These are phyloP conservation scores for Ochotona curzoniae DNA, from an alignment of 2,113 vertebrate genomes.

Conservation along the genomic window DNA sequence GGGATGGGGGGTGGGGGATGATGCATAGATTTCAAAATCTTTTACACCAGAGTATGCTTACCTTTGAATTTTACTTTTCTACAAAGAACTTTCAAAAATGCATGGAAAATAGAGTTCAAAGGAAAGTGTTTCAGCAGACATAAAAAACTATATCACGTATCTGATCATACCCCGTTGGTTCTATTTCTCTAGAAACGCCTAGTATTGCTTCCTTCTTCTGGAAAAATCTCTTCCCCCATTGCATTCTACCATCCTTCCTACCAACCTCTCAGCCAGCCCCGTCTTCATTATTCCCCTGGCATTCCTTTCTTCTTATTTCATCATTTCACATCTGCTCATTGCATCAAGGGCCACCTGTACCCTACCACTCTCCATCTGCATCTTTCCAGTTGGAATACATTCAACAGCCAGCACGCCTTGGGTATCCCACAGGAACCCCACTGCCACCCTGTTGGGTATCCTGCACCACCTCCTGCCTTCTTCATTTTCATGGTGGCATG, in stretches of 20 bases:
- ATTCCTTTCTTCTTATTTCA: slow-evolving; percentile 14
- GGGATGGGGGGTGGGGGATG: too few relatives aligned
- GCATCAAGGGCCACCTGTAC: background rate
- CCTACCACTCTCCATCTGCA: background rate
- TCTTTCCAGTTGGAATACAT: background rate
- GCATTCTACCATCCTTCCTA: background rate
- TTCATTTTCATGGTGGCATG: background rate
- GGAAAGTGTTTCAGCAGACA: too few relatives aligned
- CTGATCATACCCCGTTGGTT: background rate
- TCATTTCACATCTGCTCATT: background rate
- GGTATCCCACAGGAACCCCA: background rate
- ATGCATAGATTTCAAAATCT: too few relatives aligned
- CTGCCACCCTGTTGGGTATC: background rate
- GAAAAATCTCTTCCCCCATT: background rate
- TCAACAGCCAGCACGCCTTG: background rate
- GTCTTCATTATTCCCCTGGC: background rate
- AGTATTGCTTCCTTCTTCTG: background rate
- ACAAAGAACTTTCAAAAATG: background rate
- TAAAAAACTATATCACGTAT: too few relatives aligned
- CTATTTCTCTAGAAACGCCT: background rate
- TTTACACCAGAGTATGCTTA: too few relatives aligned
- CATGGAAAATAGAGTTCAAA: background rate
- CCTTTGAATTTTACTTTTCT: too few relatives aligned
- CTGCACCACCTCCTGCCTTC: background rate
- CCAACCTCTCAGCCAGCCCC: background rate